A percentile compares a stretch with the other conserved stretches of the same genome.
These are phyloP conservation scores for Andrena praecox DNA, from an alignment of 2,888 invertebrate genomes.

Conservation along the genomic window DNA sequence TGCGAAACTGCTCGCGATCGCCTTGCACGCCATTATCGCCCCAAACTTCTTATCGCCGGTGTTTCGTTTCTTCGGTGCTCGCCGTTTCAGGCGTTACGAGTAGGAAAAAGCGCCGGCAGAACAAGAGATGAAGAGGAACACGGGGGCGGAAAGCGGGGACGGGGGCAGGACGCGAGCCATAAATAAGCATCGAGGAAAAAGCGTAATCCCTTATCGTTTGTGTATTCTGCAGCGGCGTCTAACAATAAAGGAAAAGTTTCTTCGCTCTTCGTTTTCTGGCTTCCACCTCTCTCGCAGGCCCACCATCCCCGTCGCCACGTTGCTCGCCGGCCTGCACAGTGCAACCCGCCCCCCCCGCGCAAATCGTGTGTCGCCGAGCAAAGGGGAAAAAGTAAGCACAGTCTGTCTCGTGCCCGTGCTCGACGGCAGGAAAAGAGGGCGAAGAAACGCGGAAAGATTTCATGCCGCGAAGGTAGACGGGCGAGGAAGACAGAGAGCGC, in stretches of 20 bases:
- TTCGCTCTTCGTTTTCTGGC: conserved; percentile 35
- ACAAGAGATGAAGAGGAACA: conserved; percentile 19
- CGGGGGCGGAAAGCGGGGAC: conserved; percentile 11
- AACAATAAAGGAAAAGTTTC: conserved; percentile 57
- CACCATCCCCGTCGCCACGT: not conserved
- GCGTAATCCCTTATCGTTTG: conserved; percentile 67
- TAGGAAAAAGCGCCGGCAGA: conserved; percentile 29
- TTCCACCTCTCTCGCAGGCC: conserved; percentile 7
- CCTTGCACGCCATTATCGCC: conserved; percentile 29
- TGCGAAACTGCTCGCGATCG: conserved; percentile 37
- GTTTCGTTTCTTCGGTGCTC: conserved; percentile 22
- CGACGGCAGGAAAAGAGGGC: conserved; percentile 8
- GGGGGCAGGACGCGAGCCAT: conserved; percentile 49
- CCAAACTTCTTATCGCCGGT: conserved; percentile 49
- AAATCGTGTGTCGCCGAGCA: conserved; percentile 39
- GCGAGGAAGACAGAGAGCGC: conserved; percentile 19
- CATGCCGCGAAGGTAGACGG: not conserved
- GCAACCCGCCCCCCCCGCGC: not conserved
- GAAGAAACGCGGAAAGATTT: conserved; percentile 3
- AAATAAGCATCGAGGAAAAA: conserved; percentile 65
- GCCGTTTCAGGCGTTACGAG: not conserved
- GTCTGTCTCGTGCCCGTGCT: conserved; percentile 35
- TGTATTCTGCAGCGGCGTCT: conserved; percentile 53
- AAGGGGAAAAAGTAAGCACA: conserved; percentile 36
- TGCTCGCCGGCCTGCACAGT: not conserved